Percentiles rank a stretch among this genome's conserved stretches.
Evolutionary conservation across 2,113 vertebrate genomes (phyloP).

Genomic region (Ardeotis arabs): DNA sequence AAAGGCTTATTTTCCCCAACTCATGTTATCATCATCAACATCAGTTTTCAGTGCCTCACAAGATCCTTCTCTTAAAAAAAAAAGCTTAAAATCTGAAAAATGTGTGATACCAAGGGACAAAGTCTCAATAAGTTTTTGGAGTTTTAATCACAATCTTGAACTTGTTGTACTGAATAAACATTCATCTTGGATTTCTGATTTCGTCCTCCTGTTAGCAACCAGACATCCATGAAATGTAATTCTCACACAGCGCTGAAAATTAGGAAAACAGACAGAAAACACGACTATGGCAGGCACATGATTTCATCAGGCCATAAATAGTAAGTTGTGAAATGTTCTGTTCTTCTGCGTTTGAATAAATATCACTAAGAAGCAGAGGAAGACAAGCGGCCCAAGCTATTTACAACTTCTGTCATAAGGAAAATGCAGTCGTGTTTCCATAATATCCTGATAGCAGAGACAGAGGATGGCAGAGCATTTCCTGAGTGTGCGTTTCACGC

Average conservation of each 20-base stretch:
- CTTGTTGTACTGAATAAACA: background rate
- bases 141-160: background rate
- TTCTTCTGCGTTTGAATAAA: conserved; percentile 7
- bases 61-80: background rate
- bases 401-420: background rate
- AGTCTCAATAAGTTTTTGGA: background rate
- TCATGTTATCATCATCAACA: background rate
- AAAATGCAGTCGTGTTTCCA: background rate
- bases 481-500: background rate
- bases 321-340: conserved; percentile 21
- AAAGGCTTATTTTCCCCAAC: background rate
- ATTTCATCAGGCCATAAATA: conserved; percentile 26
- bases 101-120: background rate
- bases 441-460: background rate
- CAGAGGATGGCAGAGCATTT: background rate
- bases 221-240: background rate
- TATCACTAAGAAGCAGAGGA: background rate
- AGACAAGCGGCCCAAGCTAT: background rate
- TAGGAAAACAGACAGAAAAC: background rate
- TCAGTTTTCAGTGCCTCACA: background rate
- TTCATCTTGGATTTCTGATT: conserved; percentile 8
- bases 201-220: conserved; percentile 19
- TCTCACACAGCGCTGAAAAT: background rate
- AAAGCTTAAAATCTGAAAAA: background rate
- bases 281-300: background rate